A percentile compares a stretch with the other conserved stretches of the same genome.
These are phyloP conservation scores for Lichenostomus cassidix DNA, from an alignment of 2,113 vertebrate species.

Conservation along the genomic window DNA sequence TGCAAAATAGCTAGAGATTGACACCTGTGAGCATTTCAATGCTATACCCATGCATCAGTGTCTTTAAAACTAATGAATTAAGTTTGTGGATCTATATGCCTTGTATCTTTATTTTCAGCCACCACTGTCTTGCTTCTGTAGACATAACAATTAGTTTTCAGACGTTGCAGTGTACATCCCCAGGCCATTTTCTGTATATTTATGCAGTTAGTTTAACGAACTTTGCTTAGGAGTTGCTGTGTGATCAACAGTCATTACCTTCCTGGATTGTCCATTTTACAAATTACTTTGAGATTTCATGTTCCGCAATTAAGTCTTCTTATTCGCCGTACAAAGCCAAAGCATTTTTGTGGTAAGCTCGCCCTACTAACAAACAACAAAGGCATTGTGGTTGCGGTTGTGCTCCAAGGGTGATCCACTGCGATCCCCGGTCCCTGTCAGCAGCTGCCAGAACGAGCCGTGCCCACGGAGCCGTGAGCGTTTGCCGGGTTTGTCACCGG, in stretches of 20 bases:
- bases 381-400: neutral
- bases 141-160: neutral
- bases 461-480: rapidly evolving
- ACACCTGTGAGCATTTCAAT: neutral
- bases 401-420: rapidly evolving
- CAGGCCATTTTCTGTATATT: neutral
- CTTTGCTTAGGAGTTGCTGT: neutral
- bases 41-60: neutral
- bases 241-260: neutral
- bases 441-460: neutral
- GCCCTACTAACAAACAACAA: neutral
- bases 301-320: neutral
- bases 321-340: neutral
- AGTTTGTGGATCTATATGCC: neutral
- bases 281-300: neutral
- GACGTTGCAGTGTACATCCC: neutral
- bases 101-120: neutral
- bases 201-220: conserved; percentile 6
- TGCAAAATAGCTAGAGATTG: neutral
- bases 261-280: neutral
- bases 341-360: neutral
- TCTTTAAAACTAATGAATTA: neutral
- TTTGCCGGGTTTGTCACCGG: neutral
- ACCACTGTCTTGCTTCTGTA: neutral
- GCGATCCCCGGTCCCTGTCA: neutral